Evolutionary conservation across 2,888 invertebrate species (phyloP), one percentile per base, ranked within the genome.

Genomic region (Nomada fucata): DNA sequence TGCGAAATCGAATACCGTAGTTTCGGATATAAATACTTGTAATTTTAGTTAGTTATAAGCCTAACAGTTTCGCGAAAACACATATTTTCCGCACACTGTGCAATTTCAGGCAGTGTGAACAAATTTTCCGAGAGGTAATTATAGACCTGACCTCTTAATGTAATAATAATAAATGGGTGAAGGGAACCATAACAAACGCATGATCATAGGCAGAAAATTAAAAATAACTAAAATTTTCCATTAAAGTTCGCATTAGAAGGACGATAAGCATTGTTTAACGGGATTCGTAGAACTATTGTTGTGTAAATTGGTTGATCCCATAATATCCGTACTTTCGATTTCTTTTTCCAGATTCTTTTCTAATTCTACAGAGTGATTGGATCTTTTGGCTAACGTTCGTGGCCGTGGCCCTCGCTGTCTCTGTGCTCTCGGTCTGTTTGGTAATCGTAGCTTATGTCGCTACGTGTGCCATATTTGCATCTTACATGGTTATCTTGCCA

Each of bases 321-420:
- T n/a, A 11, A 29, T 29, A 36, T 5, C 5, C 18, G 36, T 36
- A 29, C 18, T 7, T 60, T 9, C 29, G 7, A 36, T 65, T 47
- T 80, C 73, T 63, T 85, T 57, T 85, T 95, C 0, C 92, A 96
- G 95, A 93, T 83, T 94, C 18, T 65, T 72, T 92, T 2, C 10
- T 82, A 1, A 91, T 95, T 57, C 94, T 96, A 71, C 93, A 94
- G 81, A 93, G 93, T 29, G 94, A 96, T 85, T 87, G 95, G 5
- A 95, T 95, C 88, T 97, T 96, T 92, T 97, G 97, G 96, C 89
- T 94, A 2, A 89, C 95, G 13, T 96, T 96, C 91, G 78, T 94
- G 0, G 91, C 94, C 59, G 94, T 95, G 23, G 94, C 95, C 83
- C 78, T 96, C 0, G 70, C 95, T 11, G 91, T 95, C 0, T 94